Evolutionary conservation across 2,113 vertebrate species (phyloP).

Genomic region (Nothobranchius kuhntae): DNA sequence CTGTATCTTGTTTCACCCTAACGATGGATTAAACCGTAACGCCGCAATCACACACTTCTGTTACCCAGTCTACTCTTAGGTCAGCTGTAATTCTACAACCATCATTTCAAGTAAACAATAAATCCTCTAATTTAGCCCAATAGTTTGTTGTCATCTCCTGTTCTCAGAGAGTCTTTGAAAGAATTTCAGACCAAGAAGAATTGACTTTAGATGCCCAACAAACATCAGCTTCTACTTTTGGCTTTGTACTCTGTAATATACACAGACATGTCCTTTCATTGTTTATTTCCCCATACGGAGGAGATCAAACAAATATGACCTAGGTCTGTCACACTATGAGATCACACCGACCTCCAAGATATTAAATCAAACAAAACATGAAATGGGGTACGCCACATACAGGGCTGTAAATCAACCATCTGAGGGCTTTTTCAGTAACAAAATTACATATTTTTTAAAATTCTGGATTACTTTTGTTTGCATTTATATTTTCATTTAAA

Average conservation of each 20-base stretch:
- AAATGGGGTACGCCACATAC: slow-evolving; percentile 7
- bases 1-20: too few species aligned
- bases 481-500: slow-evolving; percentile 2
- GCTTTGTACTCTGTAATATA: slow-evolving; percentile 7
- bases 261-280: slow-evolving; percentile 26
- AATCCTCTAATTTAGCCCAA: too few species aligned
- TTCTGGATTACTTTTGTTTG: slow-evolving; percentile 10
- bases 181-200: slow-evolving; percentile 8
- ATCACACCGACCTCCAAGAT: slow-evolving; percentile 38
- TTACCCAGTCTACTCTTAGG: too few species aligned
- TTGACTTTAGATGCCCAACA: slow-evolving; percentile 15
- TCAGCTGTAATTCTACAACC: too few species aligned
- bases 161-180: neutral
- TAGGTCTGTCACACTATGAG: slow-evolving; percentile 37
- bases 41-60: too few species aligned
- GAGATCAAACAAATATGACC: slow-evolving; percentile 56
- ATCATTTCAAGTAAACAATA: too few species aligned
- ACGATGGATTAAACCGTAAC: too few species aligned
- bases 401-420: slow-evolving; percentile 7
- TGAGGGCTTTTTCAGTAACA: slow-evolving; percentile 21
- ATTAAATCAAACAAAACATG: slow-evolving; percentile 56
- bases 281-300: slow-evolving; percentile 50
- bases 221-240: slow-evolving; percentile 16
- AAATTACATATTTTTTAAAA: slow-evolving; percentile 11
- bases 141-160: too few species aligned